phyloP scores from a whole-genome alignment of 2,888 invertebrate genomes.

The Oeneis ivallda region DNA sequence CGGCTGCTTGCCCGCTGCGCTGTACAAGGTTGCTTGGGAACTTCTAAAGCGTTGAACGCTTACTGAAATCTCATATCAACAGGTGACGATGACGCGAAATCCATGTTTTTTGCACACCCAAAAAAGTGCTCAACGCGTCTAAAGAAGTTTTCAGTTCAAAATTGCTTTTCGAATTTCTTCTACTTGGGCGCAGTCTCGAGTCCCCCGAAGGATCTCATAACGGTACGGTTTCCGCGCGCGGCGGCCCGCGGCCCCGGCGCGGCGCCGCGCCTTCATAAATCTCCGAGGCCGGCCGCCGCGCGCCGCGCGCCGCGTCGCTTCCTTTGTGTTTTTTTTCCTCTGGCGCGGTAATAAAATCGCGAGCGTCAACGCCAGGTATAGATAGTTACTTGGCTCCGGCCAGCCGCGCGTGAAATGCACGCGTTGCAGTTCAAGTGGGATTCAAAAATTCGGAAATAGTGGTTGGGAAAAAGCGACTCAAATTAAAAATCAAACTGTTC shows the following conservation, averaged over 20 bases:
- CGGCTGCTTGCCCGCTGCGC: too few relatives aligned
- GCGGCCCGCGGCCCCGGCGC: constrained; percentile 55
- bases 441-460: too few relatives aligned
- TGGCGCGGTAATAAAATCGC: constrained; percentile 73
- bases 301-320: constrained; percentile 52
- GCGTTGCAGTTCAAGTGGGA: constrained; percentile 29
- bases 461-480: too few relatives aligned
- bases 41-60: too few relatives aligned
- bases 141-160: too few relatives aligned
- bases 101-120: too few relatives aligned
- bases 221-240: constrained; percentile 34
- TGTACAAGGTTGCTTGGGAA: too few relatives aligned
- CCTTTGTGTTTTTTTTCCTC: constrained; percentile 69
- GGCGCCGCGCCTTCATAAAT: constrained; percentile 77
- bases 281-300: constrained; percentile 56
- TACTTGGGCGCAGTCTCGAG: neutral
- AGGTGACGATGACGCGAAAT: too few relatives aligned
- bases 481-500: too few relatives aligned
- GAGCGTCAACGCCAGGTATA: constrained; percentile 75
- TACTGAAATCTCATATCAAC: too few relatives aligned
- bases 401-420: constrained; percentile 44
- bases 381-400: constrained; percentile 43
- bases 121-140: too few relatives aligned
- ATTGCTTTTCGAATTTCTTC: neutral
- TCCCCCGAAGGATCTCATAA: constrained; percentile 10